Conservation (phyloP, 2,888 invertebrate genomes). For the Acanthosoma haemorrhoidale region DNA sequence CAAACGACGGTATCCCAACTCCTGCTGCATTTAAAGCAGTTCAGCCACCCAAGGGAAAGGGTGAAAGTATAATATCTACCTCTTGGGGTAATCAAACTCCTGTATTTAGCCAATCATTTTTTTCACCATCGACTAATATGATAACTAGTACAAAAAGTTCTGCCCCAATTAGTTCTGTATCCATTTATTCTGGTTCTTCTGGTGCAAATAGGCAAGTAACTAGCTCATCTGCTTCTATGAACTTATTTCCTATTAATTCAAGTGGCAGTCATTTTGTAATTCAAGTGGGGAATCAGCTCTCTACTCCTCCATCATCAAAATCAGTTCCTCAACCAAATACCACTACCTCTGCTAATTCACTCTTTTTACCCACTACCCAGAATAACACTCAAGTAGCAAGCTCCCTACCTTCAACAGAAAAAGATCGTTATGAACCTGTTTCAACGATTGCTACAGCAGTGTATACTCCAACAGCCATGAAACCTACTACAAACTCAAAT, state of each 20-base stretch:
- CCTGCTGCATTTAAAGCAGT: background rate
- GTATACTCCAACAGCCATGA: background rate
- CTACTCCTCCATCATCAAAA: background rate
- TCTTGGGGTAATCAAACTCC: conserved; percentile 2
- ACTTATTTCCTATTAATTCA: conserved; percentile 8
- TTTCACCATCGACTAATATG: background rate
- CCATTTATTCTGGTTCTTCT: background rate
- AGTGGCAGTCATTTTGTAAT: background rate
- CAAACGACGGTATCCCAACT: background rate
- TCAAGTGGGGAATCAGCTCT: background rate
- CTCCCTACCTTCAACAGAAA: background rate
- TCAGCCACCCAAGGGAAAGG: background rate
- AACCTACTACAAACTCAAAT: background rate
- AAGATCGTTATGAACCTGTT: background rate
- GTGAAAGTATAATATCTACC: background rate
- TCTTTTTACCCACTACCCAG: background rate
- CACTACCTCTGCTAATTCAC: background rate
- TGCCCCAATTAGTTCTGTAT: background rate
- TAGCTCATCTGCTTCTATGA: background rate
- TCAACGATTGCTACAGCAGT: background rate
- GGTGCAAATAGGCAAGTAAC: background rate
- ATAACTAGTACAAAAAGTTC: background rate
- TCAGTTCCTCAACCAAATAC: background rate
- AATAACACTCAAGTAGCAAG: background rate
- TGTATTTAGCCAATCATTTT: background rate